These are phyloP conservation scores for Nineta flava DNA, from an alignment of 2,888 invertebrate genomes.

Conservation along the genomic window DNA sequence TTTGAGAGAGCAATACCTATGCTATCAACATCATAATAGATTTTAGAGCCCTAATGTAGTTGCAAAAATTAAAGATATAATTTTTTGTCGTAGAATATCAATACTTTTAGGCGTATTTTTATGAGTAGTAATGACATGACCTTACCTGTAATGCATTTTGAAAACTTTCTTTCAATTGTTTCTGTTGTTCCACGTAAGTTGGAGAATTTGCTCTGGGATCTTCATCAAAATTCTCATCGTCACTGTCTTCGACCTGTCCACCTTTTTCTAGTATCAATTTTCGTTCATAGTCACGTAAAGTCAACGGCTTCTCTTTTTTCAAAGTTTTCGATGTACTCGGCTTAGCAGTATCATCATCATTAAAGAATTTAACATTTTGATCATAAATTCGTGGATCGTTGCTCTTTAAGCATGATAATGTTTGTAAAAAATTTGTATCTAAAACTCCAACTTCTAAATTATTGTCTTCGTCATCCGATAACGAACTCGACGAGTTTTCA, in stretches of 20 bases:
- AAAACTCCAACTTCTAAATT: slow-evolving; percentile 43
- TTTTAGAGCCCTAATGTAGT: too few relatives aligned
- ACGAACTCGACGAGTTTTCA: slow-evolving; percentile 34
- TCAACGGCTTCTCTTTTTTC: slow-evolving; percentile 40
- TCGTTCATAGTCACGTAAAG: slow-evolving; percentile 63
- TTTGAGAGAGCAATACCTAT: too few relatives aligned
- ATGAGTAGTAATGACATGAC: too few relatives aligned
- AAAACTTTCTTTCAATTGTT: slow-evolving; percentile 46
- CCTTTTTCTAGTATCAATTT: slow-evolving; percentile 53
- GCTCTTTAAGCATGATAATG: slow-evolving; percentile 68
- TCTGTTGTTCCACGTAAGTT: slow-evolving; percentile 52
- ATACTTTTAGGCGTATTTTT: too few relatives aligned
- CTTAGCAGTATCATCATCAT: slow-evolving; percentile 19
- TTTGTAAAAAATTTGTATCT: slow-evolving; percentile 78
- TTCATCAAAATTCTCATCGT: slow-evolving; percentile 16
- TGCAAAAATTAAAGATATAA: too few relatives aligned
- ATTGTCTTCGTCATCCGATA: slow-evolving; percentile 48
- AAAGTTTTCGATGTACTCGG: slow-evolving; percentile 13
- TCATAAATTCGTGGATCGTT: slow-evolving; percentile 85
- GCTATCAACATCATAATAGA: too few relatives aligned
- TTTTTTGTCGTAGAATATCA: too few relatives aligned
- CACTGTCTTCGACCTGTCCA: slow-evolving; percentile 36
- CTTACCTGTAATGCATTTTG: slow-evolving; percentile 28
- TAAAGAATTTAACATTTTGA: slow-evolving; percentile 53
- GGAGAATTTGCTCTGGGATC: slow-evolving; percentile 23